phyloP scores from a whole-genome alignment of 2,113 vertebrate genomes.

The Chionodraco myersi region DNA sequence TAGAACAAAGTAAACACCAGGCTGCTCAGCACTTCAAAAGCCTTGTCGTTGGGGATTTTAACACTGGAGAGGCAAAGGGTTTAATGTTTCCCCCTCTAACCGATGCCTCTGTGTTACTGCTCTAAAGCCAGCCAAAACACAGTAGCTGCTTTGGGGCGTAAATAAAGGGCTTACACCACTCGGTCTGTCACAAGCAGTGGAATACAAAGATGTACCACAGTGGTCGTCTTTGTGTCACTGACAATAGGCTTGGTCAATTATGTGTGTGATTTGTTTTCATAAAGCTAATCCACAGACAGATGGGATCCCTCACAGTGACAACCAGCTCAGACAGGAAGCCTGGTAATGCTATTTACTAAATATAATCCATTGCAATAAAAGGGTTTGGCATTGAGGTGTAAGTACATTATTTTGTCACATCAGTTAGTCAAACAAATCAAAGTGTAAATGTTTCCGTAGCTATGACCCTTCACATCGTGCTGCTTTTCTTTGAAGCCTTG shows the following conservation, averaged over 20 bases:
- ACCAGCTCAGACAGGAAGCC: background rate
- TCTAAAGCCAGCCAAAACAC: constrained; percentile 26
- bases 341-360: constrained; percentile 5
- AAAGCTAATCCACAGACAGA: background rate
- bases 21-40: constrained; percentile 39
- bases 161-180: constrained; percentile 10
- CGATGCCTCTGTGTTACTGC: constrained; percentile 21
- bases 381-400: background rate
- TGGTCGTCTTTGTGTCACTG: background rate
- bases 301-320: background rate
- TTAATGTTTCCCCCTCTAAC: constrained; percentile 35
- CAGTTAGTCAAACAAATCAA: background rate
- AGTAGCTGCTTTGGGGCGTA: background rate
- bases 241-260: background rate
- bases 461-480: constrained; percentile 26
- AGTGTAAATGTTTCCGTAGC: background rate
- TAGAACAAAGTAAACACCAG: constrained; percentile 49
- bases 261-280: background rate
- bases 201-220: constrained; percentile 24
- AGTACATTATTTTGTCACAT: background rate
- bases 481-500: constrained; percentile 47
- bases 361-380: background rate
- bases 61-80: constrained; percentile 8
- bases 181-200: background rate
- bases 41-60: constrained; percentile 26